phyloP scores from a whole-genome alignment of 2,797 vertebrate genomes.

The Erithacus rubecula region DNA sequence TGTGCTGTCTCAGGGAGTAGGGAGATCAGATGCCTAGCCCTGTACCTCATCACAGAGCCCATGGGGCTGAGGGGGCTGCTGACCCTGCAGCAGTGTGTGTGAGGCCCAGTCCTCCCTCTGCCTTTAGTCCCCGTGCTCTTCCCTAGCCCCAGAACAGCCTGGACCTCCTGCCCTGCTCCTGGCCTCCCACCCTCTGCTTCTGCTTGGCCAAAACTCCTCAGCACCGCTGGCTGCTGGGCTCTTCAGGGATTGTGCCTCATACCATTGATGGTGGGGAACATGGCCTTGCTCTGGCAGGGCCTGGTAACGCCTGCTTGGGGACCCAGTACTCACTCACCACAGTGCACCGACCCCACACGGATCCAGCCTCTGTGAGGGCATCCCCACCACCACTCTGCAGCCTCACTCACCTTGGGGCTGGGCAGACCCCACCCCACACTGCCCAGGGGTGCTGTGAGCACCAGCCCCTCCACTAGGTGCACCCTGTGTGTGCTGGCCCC shows the following conservation, averaged over 20 bases:
- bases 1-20: background rate
- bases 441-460: background rate
- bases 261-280: background rate
- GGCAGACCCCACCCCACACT: background rate
- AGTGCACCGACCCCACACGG: background rate
- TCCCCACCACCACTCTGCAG: background rate
- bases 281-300: background rate
- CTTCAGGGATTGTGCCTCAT: background rate
- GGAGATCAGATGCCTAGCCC: background rate
- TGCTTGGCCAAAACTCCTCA: conserved; percentile 5
- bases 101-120: background rate
- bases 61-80: background rate
- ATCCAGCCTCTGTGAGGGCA: background rate
- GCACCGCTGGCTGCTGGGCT: background rate
- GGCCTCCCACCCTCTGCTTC: background rate
- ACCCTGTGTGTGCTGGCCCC: background rate
- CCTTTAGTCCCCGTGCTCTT: rapidly evolving
- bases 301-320: rapidly evolving
- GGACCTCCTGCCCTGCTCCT: background rate
- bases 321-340: rapidly evolving
- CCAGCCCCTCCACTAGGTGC: background rate
- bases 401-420: background rate
- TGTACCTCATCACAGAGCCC: background rate
- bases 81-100: rapidly evolving
- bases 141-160: rapidly evolving